Evolutionary conservation across 1,140 invertebrate species (phyloP).

Genomic region (Propsilocerus akamusi): DNA sequence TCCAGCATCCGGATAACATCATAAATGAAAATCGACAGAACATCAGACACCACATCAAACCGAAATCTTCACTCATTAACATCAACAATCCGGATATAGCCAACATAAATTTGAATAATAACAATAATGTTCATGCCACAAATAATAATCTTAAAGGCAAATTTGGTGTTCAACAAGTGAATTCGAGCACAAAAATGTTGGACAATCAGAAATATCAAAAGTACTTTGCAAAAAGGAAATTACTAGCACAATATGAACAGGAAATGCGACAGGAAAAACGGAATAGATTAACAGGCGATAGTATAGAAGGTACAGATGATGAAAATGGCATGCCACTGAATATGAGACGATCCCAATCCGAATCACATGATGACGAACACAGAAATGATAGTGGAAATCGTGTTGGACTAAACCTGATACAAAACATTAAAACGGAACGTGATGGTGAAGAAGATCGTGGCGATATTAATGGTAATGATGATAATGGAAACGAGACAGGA

Average conservation of each 20-base stretch:
- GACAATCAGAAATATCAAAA: constrained; percentile 22
- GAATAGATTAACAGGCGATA: neutral
- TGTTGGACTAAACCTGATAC: neutral
- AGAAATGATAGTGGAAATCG: neutral
- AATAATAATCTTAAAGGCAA: constrained; percentile 12
- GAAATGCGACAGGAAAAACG: constrained; percentile 19
- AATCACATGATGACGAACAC: neutral
- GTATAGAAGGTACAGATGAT: neutral
- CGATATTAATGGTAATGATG: neutral
- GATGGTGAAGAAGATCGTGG: neutral
- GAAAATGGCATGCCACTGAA: neutral
- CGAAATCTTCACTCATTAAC: neutral
- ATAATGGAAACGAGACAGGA: neutral
- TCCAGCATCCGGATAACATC: neutral
- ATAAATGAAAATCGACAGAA: neutral
- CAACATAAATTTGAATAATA: constrained; percentile 7
- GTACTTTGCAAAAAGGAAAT: constrained; percentile 23
- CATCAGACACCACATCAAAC: neutral
- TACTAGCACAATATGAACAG: constrained; percentile 22
- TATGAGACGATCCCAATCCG: neutral
- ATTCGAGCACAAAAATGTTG: constrained; percentile 22
- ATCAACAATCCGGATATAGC: neutral
- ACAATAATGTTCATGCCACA: constrained; percentile 6
- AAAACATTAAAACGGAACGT: neutral
- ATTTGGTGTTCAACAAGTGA: constrained; percentile 17